These are phyloP conservation scores for Setipinna tenuifilis DNA, from an alignment of 2,797 vertebrate genomes.

Conservation along the genomic window DNA sequence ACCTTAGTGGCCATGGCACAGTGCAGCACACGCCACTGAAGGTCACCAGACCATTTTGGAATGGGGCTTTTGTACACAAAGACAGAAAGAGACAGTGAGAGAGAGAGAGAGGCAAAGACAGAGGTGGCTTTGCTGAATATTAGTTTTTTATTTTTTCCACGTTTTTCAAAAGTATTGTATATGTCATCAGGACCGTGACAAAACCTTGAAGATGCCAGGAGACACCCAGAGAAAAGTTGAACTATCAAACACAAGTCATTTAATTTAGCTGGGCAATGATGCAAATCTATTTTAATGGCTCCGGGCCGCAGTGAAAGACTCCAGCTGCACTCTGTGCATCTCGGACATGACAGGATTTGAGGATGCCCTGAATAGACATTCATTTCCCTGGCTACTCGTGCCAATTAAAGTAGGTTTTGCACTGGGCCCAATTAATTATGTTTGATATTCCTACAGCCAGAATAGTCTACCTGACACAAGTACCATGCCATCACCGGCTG, in stretches of 20 bases:
- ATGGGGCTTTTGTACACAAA: no score
- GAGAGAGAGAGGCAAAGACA: not conserved
- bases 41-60: no score
- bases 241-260: constrained; percentile 20
- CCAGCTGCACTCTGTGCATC: not conserved
- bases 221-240: not conserved
- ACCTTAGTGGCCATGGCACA: no score
- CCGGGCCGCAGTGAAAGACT: not conserved
- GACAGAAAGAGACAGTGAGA: no score
- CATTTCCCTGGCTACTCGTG: constrained; percentile 24
- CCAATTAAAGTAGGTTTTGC: constrained; percentile 43
- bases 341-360: constrained; percentile 8
- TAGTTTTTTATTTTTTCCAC: not conserved
- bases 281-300: constrained; percentile 16
- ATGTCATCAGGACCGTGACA: not conserved
- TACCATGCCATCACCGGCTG: constrained; percentile 45
- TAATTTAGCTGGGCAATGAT: constrained; percentile 16
- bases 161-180: not conserved
- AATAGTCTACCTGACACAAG: constrained; percentile 47
- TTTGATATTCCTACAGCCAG: constrained; percentile 48
- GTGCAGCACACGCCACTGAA: no score
- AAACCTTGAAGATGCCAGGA: not conserved
- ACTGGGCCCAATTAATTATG: constrained; percentile 55
- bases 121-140: not conserved
- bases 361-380: constrained; percentile 15